Conservation (phyloP, 1,140 invertebrate genomes). For the Idris sp. region DNA sequence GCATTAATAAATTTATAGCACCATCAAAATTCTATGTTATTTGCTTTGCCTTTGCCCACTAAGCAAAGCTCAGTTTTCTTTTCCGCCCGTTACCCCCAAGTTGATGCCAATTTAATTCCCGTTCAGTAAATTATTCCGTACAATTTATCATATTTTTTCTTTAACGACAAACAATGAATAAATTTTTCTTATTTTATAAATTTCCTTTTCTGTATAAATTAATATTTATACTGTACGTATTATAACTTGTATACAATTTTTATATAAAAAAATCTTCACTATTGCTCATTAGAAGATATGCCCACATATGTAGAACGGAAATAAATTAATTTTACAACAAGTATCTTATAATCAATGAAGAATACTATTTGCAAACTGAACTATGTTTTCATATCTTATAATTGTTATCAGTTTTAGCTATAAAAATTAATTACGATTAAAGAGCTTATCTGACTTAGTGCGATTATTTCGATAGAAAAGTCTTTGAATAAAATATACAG, state of each 20-base stretch:
- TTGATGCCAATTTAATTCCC: conserved; percentile 28
- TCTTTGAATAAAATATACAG: too few relatives aligned
- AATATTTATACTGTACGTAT: too few relatives aligned
- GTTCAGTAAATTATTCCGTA: conserved; percentile 18
- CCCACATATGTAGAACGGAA: too few relatives aligned
- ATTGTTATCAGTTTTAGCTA: conserved; percentile 30
- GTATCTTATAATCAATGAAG: too few relatives aligned
- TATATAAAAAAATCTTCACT: too few relatives aligned
- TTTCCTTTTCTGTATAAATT: too few relatives aligned
- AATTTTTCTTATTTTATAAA: too few relatives aligned
- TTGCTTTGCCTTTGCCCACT: conserved; percentile 21
- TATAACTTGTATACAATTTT: too few relatives aligned
- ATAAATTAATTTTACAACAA: too few relatives aligned
- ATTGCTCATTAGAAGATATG: too few relatives aligned
- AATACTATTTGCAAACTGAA: not conserved
- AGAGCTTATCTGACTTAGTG: conserved; percentile 17
- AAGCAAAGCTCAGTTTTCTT: conserved; percentile 11
- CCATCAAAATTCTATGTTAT: conserved; percentile 23
- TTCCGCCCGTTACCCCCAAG: conserved; percentile 3
- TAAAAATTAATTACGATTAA: conserved; percentile 38
- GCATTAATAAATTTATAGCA: too few relatives aligned
- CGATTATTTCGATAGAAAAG: too few relatives aligned
- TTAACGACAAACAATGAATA: conserved; percentile 20
- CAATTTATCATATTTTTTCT: conserved; percentile 18
- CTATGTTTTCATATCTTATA: conserved; percentile 26